Base-by-base conservation (phyloP, 2,113 vertebrate species). In the Lathamus discolor region DNA sequence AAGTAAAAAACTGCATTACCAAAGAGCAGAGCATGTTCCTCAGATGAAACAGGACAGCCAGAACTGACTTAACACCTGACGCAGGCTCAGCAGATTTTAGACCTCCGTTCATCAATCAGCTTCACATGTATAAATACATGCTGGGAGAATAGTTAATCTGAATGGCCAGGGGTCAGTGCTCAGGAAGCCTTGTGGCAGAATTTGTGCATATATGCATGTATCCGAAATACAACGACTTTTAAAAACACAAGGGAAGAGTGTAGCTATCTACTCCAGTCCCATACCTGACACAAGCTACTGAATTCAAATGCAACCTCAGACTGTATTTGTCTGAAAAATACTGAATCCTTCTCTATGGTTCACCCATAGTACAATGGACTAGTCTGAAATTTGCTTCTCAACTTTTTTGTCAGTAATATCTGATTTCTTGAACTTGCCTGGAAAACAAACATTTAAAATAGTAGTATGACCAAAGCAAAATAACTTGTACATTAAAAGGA, bases 181-280 rank as follows among this genome's bases (percentile, higher is more conserved):
- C 35, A 67, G 90, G 44, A 69, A 74, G 22, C 9, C 39, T 13
- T 24, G 13, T 17, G 12, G 9, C 39, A 79, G 49, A 61, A 33
- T 48, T 27, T 85, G 76, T 33, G 44, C 8, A 0, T 11, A 2
- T 6, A 6, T 11, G 7, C 3, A 0, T 11, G 12, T 29, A 41
- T 80, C n/a, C 27, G 16, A 66, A 88, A n/a, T 9, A 35, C 10
- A 19, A 13, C 9, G 44, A 82, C 13, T 27, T 44, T 74, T 37
- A 48, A 48, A 69, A 51, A 3, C 39, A 93, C 41, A 39, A 69
- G 6, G 14, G 11, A 55, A 44, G 51, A 16, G 13, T 1, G 9
- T 39, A 17, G 10, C 6, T 51, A 35, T 4, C 10, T 7, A 4
- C 25, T 35, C 37, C 43, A 35, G 19, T 35, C 44, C 55, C 37